A percentile compares a stretch with the other conserved stretches of the same genome.
Conservation (phyloP, 2,888 invertebrate genomes). For the Cataglyphis livida region DNA sequence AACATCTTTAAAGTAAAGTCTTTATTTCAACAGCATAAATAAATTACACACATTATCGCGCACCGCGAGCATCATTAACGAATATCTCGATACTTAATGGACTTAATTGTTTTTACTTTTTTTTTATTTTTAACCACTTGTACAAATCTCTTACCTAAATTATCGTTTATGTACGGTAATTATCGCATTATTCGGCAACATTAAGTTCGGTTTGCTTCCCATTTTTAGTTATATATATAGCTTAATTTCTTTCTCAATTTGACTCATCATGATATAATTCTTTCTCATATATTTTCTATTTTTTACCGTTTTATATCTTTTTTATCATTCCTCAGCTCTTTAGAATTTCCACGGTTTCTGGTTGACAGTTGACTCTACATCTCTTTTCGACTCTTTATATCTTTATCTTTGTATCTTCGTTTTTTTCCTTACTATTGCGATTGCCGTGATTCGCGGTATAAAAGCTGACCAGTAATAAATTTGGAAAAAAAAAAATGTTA, state of each 20-base stretch:
- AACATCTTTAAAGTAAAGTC: not conserved
- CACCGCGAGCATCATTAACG: not conserved
- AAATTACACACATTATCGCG: not conserved
- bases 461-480: constrained; percentile 68
- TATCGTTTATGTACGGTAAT: constrained; percentile 68
- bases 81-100: constrained; percentile 28
- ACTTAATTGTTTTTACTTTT: constrained; percentile 61
- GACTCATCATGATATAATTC: not conserved
- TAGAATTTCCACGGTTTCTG: not conserved
- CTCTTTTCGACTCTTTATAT: not conserved
- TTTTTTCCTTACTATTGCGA: not conserved
- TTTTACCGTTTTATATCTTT: constrained; percentile 6
- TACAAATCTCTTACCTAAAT: constrained; percentile 68
- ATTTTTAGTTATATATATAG: constrained; percentile 47
- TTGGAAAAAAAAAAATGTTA: constrained; percentile 61
- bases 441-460: constrained; percentile 61
- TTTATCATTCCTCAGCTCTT: not conserved
- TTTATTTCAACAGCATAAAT: not conserved
- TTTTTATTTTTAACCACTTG: constrained; percentile 28
- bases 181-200: constrained; percentile 66
- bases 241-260: constrained; percentile 54
- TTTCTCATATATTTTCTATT: not conserved
- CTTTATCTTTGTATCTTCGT: not conserved
- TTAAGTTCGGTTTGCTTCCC: constrained; percentile 43
- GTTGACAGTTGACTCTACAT: not conserved